A percentile compares a stretch with the other conserved stretches of the same genome.
Evolutionary conservation across 2,888 invertebrate species (phyloP).

Genomic region (Pterostichus madidus): DNA sequence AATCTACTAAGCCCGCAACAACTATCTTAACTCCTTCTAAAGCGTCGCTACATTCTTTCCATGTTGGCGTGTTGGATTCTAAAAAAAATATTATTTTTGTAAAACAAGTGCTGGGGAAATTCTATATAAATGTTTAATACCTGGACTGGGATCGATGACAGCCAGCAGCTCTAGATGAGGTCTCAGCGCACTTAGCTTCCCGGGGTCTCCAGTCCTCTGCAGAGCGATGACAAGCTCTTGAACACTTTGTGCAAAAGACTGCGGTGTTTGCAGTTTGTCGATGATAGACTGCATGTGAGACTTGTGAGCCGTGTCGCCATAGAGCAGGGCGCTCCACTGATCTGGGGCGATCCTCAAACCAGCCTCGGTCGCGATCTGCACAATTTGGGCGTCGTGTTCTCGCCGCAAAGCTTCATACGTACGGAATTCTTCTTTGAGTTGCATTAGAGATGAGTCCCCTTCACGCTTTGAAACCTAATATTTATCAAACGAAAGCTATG

Average conservation of each 20-base stretch:
- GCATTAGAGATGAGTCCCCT: constrained; percentile 98
- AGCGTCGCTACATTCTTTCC: constrained; percentile 84
- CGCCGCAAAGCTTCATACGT: constrained; percentile 95
- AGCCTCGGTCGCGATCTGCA: constrained; percentile 98
- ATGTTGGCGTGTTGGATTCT: constrained; percentile 82
- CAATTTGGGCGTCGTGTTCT: constrained; percentile 99
- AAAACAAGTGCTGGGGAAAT: neutral
- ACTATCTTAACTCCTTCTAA: constrained; percentile 85
- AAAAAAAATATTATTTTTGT: constrained; percentile 67
- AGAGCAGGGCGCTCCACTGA: constrained; percentile 98
- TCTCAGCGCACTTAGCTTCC: constrained; percentile 87
- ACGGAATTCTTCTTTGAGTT: constrained; percentile 97
- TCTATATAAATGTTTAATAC: constrained; percentile 75
- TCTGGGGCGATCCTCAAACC: constrained; percentile 98
- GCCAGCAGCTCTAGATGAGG: constrained; percentile 91
- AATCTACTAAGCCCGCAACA: constrained; percentile 88
- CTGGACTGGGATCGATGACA: constrained; percentile 91
- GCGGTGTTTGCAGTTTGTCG: constrained; percentile 95
- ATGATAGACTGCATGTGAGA: constrained; percentile 98
- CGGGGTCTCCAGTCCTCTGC: constrained; percentile 93
- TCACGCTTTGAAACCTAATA: constrained; percentile 94
- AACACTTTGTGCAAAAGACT: constrained; percentile 94
- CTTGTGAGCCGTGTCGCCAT: constrained; percentile 96
- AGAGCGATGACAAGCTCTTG: constrained; percentile 94
- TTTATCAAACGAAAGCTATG: neutral